Evolutionary conservation across 2,113 vertebrate species (phyloP).

Genomic region (Chaetodon trifascialis): DNA sequence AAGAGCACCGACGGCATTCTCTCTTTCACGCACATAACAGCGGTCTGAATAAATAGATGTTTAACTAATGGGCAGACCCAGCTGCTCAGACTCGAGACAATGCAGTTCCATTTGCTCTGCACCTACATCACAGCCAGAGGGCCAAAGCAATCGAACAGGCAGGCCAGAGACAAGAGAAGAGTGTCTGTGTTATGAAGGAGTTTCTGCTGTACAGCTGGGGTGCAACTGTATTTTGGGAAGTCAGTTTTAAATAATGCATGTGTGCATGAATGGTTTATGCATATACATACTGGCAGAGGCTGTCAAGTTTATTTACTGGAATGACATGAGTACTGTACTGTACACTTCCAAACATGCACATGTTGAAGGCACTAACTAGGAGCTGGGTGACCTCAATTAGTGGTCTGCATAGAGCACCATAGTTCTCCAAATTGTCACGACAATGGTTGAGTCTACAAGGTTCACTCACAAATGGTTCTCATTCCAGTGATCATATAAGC

Average conservation of each 20-base stretch:
- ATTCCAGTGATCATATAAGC: background rate
- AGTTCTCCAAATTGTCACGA: background rate
- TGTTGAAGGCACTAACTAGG: background rate
- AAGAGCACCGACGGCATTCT: background rate
- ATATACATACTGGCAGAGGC: background rate
- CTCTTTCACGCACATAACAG: slow-evolving; percentile 6
- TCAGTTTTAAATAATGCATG: background rate
- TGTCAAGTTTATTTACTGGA: background rate
- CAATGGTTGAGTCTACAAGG: background rate
- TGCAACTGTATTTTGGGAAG: slow-evolving; percentile 1
- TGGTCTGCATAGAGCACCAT: background rate
- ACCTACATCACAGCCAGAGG: slow-evolving; percentile 29
- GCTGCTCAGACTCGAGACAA: slow-evolving; percentile 47
- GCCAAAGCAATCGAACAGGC: slow-evolving; percentile 1
- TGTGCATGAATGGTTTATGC: background rate
- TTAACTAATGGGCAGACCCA: slow-evolving; percentile 59
- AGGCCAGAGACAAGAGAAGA: slow-evolving; percentile 4
- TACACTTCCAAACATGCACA: background rate
- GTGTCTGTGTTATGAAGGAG: background rate
- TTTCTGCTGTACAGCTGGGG: background rate
- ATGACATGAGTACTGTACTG: background rate
- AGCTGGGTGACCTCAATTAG: background rate
- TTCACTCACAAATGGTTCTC: background rate
- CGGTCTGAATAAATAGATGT: slow-evolving; percentile 45
- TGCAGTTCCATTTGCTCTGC: slow-evolving; percentile 52